Base-by-base conservation (phyloP, 2,797 vertebrate species). In the Hipposideros larvatus region DNA sequence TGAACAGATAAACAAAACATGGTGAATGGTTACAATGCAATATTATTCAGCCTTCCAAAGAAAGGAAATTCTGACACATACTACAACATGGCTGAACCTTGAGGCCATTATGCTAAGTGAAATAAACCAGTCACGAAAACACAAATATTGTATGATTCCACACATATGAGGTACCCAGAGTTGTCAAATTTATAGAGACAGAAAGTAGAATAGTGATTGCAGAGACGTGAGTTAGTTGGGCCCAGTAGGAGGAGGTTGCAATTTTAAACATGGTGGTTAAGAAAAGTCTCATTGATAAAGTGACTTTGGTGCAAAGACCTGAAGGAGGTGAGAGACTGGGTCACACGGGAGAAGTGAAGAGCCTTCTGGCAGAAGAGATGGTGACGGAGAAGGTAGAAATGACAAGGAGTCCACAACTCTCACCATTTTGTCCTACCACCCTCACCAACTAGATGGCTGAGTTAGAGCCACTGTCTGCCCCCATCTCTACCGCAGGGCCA, bases 381-480 rank as follows among this genome's bases (percentile, higher is more conserved):
- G 51, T 22, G 37, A 68, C 1, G 2, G 46, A 75, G 53, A 41
- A 0, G 8, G n/a, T 3, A 26, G 82, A 61, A 22, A 80, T 16
- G 87, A 78, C 34, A 59, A 85, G 71, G 24, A 55, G 31, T 37
- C n/a, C 78, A 46, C 22, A 37, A 31, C 26, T n/a, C 87, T 16
- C n/a, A 1, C 18, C 15, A 22, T 37, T 26, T 21, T 59, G 16
- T 41, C 13, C 14, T 31, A 7, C 55, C 59, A 19, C 3, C 15
- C 28, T 82, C 15, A 15, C 1, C 22, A 28, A 18, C 28, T 13
- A 68, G 83, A 31, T 15, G 31, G 2, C 19, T 26, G 28, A 41
- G 24, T 53, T 80, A 96, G 63, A 96, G 88, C 92, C 26, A 2
- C 94, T 85, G 84, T 80, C 87, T 85, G 77, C 96, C 96, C 59